phyloP scores from a whole-genome alignment of 1,140 invertebrate species.

The Anoplophora glabripennis region DNA sequence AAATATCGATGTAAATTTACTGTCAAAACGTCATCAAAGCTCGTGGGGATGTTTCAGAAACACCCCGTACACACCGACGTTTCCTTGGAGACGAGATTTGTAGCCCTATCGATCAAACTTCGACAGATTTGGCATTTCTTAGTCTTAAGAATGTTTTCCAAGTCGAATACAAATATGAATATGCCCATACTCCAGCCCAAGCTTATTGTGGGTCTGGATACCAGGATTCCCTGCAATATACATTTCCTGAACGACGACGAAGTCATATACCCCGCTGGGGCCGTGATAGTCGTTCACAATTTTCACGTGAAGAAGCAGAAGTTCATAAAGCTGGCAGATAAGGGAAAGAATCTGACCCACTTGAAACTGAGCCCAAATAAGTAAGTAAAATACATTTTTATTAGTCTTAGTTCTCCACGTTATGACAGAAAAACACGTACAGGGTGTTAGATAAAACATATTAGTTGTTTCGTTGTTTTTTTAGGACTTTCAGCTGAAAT shows the following conservation, averaged over 20 bases:
- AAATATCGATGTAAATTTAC: too few species aligned
- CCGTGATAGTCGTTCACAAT: conserved; percentile 64
- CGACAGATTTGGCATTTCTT: background rate
- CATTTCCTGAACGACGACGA: conserved; percentile 66
- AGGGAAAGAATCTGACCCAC: conserved; percentile 55
- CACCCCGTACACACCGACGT: too few species aligned
- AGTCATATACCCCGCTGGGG: conserved; percentile 66
- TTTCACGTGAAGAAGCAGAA: conserved; percentile 57
- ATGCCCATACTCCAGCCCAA: conserved; percentile 50
- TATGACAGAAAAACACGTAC: too few species aligned
- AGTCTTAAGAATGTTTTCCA: background rate
- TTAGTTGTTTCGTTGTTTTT: conserved; percentile 8
- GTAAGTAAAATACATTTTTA: too few species aligned
- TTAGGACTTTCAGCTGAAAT: too few species aligned
- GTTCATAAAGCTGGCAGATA: conserved; percentile 56
- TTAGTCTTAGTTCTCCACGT: too few species aligned
- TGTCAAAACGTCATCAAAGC: too few species aligned
- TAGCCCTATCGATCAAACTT: background rate
- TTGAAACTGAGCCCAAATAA: conserved; percentile 63
- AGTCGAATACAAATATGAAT: background rate
- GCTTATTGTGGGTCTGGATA: conserved; percentile 59
- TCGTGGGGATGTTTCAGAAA: too few species aligned
- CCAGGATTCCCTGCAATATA: conserved; percentile 59
- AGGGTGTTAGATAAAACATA: too few species aligned
- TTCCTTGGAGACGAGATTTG: background rate